These are phyloP conservation scores for Epinephelus awoara DNA, from an alignment of 2,797 vertebrate genomes.

Conservation along the genomic window DNA sequence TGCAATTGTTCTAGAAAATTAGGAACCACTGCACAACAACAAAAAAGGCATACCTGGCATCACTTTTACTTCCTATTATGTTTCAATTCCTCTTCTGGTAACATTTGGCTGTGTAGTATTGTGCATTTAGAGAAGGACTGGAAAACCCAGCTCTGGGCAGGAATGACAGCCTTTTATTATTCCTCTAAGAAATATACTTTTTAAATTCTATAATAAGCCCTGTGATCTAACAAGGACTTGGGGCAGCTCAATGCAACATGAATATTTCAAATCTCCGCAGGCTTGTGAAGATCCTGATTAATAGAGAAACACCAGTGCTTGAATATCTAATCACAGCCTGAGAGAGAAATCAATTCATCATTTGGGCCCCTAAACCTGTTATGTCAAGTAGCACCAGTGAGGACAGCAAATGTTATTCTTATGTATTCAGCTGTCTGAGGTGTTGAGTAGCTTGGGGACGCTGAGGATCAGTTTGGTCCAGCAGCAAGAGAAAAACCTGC, in stretches of 20 bases:
- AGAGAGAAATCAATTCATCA: background rate
- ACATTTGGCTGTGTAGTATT: background rate
- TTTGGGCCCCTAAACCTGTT: background rate
- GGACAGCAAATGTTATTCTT: background rate
- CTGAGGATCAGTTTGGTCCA: background rate
- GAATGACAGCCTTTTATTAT: background rate
- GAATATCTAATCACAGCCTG: slow-evolving; percentile 2
- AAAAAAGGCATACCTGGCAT: background rate
- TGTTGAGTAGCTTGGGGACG: background rate
- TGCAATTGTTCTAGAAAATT: background rate
- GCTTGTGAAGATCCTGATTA: slow-evolving; percentile 12
- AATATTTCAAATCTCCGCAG: slow-evolving; percentile 16
- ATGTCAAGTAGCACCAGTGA: background rate
- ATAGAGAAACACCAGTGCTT: background rate
- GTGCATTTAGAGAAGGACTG: background rate
- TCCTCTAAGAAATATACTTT: background rate
- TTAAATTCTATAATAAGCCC: background rate
- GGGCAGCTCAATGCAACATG: background rate
- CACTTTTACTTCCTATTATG: background rate
- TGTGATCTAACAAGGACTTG: background rate
- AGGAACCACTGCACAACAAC: background rate
- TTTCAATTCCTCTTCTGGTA: slow-evolving; percentile 12
- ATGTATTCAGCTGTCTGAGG: background rate
- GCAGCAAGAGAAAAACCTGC: background rate
- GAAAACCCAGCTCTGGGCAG: background rate